A percentile compares a stretch with the other conserved stretches of the same genome.
These are phyloP conservation scores for Drosophila picticornis DNA, from an alignment of 2,888 invertebrate species.

Conservation along the genomic window DNA sequence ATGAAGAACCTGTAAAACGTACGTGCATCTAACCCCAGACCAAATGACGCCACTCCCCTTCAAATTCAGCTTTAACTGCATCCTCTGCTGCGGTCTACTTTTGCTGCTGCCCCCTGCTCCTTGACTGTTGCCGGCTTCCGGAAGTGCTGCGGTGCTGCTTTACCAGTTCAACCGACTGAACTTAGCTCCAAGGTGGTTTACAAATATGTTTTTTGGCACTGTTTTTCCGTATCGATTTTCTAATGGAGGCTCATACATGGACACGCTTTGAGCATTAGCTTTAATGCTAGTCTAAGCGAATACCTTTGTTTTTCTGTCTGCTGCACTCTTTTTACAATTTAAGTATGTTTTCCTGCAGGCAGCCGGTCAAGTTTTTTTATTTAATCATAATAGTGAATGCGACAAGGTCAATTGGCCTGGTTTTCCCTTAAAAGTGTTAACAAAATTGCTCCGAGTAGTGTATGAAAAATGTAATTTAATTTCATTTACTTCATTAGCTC, in stretches of 20 bases:
- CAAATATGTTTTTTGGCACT: neutral
- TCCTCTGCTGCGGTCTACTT: slow-evolving; percentile 35
- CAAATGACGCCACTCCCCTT: slow-evolving; percentile 67
- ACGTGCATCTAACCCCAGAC: slow-evolving; percentile 80
- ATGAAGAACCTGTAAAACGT: slow-evolving; percentile 75
- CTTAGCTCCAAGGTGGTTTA: neutral
- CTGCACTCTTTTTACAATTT: neutral
- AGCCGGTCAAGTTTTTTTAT: neutral
- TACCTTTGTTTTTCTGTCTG: neutral
- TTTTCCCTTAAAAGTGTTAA: neutral
- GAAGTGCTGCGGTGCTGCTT: slow-evolving; percentile 20
- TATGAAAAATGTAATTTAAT: neutral
- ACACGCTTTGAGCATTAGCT: neutral
- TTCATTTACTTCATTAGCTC: neutral
- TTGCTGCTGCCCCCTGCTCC: slow-evolving; percentile 8
- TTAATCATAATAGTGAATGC: neutral
- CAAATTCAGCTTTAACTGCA: slow-evolving; percentile 29
- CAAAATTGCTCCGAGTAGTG: neutral
- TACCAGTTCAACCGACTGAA: slow-evolving; percentile 16
- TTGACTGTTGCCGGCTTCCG: slow-evolving; percentile 25
- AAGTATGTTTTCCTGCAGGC: neutral
- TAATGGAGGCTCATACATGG: neutral
- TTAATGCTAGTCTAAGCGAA: neutral
- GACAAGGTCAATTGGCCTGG: neutral
- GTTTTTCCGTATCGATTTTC: neutral